Percentiles rank a stretch among this genome's conserved stretches.
Evolutionary conservation across 2,888 invertebrate species (phyloP).

Genomic region (Trachelus stipa): DNA sequence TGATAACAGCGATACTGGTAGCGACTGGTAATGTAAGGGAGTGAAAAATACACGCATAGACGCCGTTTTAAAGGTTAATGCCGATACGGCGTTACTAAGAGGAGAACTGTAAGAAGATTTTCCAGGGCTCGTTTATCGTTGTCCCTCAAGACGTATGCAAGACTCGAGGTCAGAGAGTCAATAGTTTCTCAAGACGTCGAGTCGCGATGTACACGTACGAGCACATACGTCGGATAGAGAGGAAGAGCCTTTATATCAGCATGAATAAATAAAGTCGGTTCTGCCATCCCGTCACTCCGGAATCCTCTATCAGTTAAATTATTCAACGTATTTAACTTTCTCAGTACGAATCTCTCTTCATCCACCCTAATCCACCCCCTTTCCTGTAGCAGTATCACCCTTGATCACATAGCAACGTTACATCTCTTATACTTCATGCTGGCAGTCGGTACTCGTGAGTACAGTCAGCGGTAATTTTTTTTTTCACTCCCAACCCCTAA

Average conservation of each 20-base stretch:
- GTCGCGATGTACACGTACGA: neutral
- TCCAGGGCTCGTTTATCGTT: neutral
- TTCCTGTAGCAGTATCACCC: neutral
- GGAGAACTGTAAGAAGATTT: neutral
- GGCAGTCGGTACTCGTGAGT: neutral
- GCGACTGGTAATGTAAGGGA: neutral
- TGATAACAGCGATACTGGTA: neutral
- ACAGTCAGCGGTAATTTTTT: neutral
- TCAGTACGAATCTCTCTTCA: neutral
- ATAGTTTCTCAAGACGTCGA: neutral
- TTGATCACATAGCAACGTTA: neutral
- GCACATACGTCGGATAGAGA: slow-evolving; percentile 6
- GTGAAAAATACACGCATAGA: neutral
- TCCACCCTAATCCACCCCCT: neutral
- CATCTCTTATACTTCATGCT: neutral
- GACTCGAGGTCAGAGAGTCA: neutral
- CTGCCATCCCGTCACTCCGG: neutral
- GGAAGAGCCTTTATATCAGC: slow-evolving; percentile 11
- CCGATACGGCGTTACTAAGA: neutral
- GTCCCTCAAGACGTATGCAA: neutral
- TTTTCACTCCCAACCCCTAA: neutral
- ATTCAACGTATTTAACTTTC: slow-evolving; percentile 15
- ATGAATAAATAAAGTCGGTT: neutral
- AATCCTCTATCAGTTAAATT: slow-evolving; percentile 9
- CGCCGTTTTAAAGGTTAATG: neutral